phyloP scores from a whole-genome alignment of 2,797 vertebrate species.

The Hoplostethus atlanticus region DNA sequence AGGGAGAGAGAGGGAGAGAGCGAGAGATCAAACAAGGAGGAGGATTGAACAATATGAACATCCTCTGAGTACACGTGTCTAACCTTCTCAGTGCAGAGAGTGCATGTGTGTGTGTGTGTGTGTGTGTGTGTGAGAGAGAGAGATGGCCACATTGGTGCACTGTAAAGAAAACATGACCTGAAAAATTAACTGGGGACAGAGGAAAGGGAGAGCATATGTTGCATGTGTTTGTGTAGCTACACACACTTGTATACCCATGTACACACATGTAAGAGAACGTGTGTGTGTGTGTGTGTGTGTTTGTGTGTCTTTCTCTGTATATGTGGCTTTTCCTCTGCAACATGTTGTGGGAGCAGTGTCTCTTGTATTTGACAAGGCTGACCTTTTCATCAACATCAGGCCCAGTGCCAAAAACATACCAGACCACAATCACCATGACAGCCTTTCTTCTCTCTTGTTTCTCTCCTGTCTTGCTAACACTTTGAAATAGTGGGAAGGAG shows the following conservation, averaged over 20 bases:
- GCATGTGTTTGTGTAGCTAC: constrained; percentile 19
- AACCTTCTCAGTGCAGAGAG: background rate
- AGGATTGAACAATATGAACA: constrained; percentile 17
- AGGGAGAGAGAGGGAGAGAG: background rate
- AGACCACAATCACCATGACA: constrained; percentile 5
- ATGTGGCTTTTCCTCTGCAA: constrained; percentile 40
- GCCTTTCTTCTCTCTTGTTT: background rate
- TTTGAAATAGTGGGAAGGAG: no score
- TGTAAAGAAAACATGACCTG: constrained; percentile 57
- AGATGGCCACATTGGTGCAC: constrained; percentile 30
- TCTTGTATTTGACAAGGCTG: constrained; percentile 52
- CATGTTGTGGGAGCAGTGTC: constrained; percentile 17
- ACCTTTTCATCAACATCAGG: constrained; percentile 47
- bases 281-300: constrained; percentile 3
- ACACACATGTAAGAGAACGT: constrained; percentile 12
- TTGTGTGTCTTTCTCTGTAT: background rate
- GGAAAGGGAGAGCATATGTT: constrained; percentile 11
- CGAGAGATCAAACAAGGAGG: background rate
- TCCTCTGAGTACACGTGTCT: constrained; percentile 29
- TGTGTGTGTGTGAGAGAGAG: constrained; percentile 27
- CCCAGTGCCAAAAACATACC: background rate
- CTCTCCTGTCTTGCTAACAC: no score
- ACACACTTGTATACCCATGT: no score
- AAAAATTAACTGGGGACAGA: constrained; percentile 38
- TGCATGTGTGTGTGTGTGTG: constrained; percentile 20